phyloP scores from a whole-genome alignment of 2,888 invertebrate genomes.

The Noctua fimbriata region DNA sequence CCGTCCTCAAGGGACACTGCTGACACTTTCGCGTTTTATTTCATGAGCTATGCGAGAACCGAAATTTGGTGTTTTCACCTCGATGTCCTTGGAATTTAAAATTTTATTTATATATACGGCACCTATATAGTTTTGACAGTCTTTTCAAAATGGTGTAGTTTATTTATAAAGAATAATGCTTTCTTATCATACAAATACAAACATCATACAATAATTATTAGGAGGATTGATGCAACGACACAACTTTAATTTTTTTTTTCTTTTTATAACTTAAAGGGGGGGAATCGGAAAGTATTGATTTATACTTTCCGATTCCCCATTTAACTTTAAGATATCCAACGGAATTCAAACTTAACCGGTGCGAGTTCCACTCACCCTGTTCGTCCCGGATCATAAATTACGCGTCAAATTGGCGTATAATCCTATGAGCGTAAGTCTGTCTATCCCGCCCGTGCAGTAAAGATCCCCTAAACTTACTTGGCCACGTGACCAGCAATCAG shows the following conservation, averaged over 20 bases:
- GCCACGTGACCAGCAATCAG: slow-evolving; percentile 84
- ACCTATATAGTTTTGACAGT: not conserved
- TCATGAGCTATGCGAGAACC: slow-evolving; percentile 58
- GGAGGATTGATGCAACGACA: not conserved
- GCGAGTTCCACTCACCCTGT: slow-evolving; percentile 18
- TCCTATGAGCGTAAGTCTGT: slow-evolving; percentile 71
- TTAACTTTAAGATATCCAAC: not conserved
- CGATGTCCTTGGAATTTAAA: slow-evolving; percentile 20
- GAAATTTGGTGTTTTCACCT: slow-evolving; percentile 40
- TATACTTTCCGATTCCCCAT: not conserved
- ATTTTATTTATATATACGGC: slow-evolving; percentile 12
- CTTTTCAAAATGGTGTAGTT: not conserved
- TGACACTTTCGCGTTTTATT: slow-evolving; percentile 73
- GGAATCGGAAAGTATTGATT: too few species aligned
- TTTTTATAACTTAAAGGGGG: too few species aligned
- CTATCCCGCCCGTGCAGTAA: slow-evolving; percentile 76
- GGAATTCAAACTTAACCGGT: slow-evolving; percentile 3
- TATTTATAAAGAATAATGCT: not conserved
- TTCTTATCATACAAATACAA: not conserved
- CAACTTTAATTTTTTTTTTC: too few species aligned
- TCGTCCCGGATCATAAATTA: slow-evolving; percentile 55
- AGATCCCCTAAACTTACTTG: slow-evolving; percentile 67
- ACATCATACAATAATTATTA: not conserved
- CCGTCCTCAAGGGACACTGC: slow-evolving; percentile 67
- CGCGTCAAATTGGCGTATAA: slow-evolving; percentile 72